Base-by-base conservation (phyloP, 2,113 vertebrate species). In the Chelonoidis abingdonii region DNA sequence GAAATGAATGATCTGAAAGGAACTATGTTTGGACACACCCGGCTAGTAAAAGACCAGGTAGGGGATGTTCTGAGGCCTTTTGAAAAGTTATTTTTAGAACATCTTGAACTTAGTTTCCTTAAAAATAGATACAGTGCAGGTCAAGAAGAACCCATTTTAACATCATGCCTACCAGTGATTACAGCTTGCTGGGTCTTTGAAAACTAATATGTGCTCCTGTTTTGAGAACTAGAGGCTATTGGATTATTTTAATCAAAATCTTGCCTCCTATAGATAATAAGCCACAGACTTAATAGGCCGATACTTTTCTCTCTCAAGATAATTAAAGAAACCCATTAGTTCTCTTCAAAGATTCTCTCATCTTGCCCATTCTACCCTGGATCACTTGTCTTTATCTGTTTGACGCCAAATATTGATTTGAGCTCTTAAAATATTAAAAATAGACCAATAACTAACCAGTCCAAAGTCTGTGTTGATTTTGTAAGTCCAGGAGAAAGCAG, bases 41-140 rank as follows among this genome's bases (percentile, higher is more conserved):
- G n/a, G 82, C 56, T 6, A 47, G 9, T 75, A 76, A 35, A 59
- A 2, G 2, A 47, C 8, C 0, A 0, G 31, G 16, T 75, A 24
- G 38, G 29, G 75, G 12, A 54, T 49, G 53, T 49, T 84, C 79
- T 6, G n/a, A 27, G 69, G 11, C 41, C 8, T 24, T 27, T 57
- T 79, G 47, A 88, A 49, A 49, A 80, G 52, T 14, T 83, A 29
- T 22, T 50, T 87, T 59, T 79, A 53, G 56, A 72, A 10, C 24
- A 25, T 16, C 35, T 62, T 72, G 47, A 16, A 25, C 31, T 29
- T 8, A 41, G 5, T 59, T 87, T 1, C 8, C 53, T 44, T 53
- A 76, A 12, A 72, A 57, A 53, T 41, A 49, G 62, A 47, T 84
- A 35, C 78, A 35, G 54, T 44, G 6, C 17, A 38, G 17, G 47